Percentiles rank a stretch among this genome's conserved stretches.
phyloP scores from a whole-genome alignment of 2,888 invertebrate species.

The Calameuta filiformis region DNA sequence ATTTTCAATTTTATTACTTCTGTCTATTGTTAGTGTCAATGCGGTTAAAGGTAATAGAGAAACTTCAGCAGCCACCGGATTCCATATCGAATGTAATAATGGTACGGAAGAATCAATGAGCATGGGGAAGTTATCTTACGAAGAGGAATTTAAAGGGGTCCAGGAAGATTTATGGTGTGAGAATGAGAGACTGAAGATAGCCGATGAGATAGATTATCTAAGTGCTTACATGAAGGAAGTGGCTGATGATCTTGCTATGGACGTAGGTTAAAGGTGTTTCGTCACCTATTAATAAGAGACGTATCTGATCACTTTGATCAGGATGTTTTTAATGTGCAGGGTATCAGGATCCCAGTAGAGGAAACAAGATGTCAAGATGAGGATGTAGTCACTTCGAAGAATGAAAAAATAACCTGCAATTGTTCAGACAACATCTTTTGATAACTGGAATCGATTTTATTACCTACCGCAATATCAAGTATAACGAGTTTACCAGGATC shows the following conservation, averaged over 20 bases:
- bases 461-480: neutral
- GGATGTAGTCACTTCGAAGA: neutral
- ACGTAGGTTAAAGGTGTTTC: neutral
- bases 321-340: neutral
- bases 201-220: constrained; percentile 14
- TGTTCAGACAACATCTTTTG: neutral
- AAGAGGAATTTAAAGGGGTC: neutral
- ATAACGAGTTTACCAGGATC: neutral
- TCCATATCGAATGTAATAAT: neutral
- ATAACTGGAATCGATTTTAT: neutral
- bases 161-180: neutral
- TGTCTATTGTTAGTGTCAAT: neutral
- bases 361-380: neutral
- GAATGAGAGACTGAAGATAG: neutral
- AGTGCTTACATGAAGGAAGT: constrained; percentile 12
- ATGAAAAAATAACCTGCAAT: neutral
- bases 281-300: neutral
- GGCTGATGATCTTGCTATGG: constrained; percentile 6
- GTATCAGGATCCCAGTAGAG: neutral
- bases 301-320: neutral
- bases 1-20: neutral
- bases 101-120: neutral
- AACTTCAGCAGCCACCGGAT: neutral
- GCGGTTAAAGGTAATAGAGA: neutral
- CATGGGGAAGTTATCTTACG: neutral